phyloP scores from a whole-genome alignment of 2,797 vertebrate genomes.

The Bradypus variegatus region DNA sequence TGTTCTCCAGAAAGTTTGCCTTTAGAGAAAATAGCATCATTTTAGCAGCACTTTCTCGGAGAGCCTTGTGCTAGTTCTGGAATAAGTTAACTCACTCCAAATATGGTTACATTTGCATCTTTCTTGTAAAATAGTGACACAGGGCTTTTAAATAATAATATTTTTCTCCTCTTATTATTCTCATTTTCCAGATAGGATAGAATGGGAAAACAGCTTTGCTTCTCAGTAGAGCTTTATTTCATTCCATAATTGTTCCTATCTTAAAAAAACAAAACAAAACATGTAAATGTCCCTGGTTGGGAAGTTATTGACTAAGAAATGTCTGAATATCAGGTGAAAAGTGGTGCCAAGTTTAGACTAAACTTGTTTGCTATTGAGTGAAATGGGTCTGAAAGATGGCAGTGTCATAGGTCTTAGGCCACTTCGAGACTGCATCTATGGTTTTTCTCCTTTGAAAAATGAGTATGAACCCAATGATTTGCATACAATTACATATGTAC shows the following conservation, averaged over 20 bases:
- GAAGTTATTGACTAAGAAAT: neutral
- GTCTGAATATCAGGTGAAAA: neutral
- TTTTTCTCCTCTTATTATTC: neutral
- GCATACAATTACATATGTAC: neutral
- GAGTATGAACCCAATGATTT: neutral
- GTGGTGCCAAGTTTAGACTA: neutral
- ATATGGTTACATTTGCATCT: neutral
- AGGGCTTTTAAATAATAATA: neutral
- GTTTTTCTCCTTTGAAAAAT: neutral
- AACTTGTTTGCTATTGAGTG: neutral
- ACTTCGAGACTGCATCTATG: neutral
- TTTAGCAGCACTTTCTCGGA: neutral
- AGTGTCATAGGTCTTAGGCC: neutral
- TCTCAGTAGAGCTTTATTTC: neutral
- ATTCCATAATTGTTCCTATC: neutral
- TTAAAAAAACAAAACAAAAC: neutral
- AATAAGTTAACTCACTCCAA: neutral
- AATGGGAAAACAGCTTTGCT: neutral
- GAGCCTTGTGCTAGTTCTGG: neutral
- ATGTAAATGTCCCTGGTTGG: neutral
- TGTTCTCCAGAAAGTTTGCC: neutral
- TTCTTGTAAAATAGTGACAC: neutral
- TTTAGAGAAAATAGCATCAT: neutral
- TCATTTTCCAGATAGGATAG: neutral
- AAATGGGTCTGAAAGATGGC: neutral